phyloP scores from a whole-genome alignment of 2,113 vertebrate species.

The Psilopsiagon aurifrons region DNA sequence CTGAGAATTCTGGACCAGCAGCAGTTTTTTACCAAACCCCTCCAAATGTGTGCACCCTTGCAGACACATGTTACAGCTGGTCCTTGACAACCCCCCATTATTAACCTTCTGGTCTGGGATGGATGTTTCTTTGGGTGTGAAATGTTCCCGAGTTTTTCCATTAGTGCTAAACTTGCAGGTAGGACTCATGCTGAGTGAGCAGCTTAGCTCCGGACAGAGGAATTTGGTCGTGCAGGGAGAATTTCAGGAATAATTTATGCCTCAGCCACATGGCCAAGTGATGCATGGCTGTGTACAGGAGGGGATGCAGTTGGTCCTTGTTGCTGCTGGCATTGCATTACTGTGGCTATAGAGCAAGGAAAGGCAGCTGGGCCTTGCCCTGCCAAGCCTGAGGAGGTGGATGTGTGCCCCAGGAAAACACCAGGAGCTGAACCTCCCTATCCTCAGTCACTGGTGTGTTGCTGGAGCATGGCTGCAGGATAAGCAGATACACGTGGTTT shows the following conservation, averaged over 20 bases:
- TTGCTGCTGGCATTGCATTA: neutral
- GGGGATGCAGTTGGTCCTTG: neutral
- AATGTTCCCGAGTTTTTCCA: neutral
- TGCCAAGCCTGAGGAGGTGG: neutral
- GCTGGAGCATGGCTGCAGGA: neutral
- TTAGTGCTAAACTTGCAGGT: neutral
- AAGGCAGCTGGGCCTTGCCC: neutral
- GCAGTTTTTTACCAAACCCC: neutral
- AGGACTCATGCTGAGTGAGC: neutral
- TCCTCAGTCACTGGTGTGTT: neutral
- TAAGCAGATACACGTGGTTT: neutral
- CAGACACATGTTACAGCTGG: neutral
- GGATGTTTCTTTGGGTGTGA: neutral
- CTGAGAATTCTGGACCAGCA: neutral
- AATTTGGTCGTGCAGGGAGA: neutral
- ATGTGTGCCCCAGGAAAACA: neutral
- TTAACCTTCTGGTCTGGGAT: neutral
- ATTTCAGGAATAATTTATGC: neutral
- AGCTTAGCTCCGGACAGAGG: neutral
- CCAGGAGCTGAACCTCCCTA: neutral
- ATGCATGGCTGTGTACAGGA: neutral
- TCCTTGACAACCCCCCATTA: neutral
- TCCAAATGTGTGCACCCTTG: too few relatives aligned
- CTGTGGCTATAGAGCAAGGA: neutral
- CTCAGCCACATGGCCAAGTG: fast-evolving